A percentile compares a stretch with the other conserved stretches of the same genome.
Conservation (phyloP, 2,888 invertebrate genomes). For the Orgyia antiqua region DNA sequence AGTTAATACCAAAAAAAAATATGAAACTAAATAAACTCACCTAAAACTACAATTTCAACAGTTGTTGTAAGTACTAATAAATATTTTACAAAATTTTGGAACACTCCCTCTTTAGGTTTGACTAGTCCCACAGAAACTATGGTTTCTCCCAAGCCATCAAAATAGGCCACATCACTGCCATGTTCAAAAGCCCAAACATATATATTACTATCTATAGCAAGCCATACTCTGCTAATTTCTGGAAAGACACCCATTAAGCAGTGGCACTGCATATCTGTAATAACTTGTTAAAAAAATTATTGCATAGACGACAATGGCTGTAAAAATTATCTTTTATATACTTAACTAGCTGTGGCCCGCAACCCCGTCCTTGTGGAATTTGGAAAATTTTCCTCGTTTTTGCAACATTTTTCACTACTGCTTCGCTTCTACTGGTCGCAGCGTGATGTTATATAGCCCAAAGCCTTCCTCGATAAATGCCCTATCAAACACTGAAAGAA, state of each 20-base stretch:
- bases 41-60: conserved; percentile 93
- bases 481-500: too few species aligned
- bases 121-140: conserved; percentile 96
- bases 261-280: conserved; percentile 94
- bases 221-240: conserved; percentile 97
- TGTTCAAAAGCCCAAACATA: conserved; percentile 99
- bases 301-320: too few species aligned
- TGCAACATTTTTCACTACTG: too few species aligned
- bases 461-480: too few species aligned
- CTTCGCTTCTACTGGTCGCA: too few species aligned
- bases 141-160: conserved; percentile 95
- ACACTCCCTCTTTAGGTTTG: conserved; percentile 91
- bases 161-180: conserved; percentile 96
- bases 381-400: too few species aligned
- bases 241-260: conserved; percentile 98
- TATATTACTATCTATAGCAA: conserved; percentile 98
- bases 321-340: too few species aligned
- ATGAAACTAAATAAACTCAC: conserved; percentile 67
- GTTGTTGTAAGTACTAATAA: conserved; percentile 95
- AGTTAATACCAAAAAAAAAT: not conserved
- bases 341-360: too few species aligned
- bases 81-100: conserved; percentile 93
- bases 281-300: conserved; percentile 27
- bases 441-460: too few species aligned
- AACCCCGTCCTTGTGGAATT: too few species aligned